Evolutionary conservation across 2,113 vertebrate species (phyloP).

Genomic region (Tragelaphus strepsiceros): DNA sequence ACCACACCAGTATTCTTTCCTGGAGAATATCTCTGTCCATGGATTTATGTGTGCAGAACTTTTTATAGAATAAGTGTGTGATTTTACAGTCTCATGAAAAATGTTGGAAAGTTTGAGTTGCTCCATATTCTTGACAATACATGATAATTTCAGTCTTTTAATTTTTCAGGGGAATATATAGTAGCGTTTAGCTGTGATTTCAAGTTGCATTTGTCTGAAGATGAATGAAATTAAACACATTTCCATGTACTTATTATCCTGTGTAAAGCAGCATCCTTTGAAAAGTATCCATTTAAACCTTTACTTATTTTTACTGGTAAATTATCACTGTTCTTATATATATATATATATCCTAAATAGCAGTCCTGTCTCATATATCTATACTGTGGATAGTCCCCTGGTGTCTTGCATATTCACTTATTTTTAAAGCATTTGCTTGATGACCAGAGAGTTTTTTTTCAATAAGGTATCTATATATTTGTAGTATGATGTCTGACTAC

Average conservation of each 20-base stretch:
- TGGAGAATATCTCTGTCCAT: neutral
- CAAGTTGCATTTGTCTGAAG: neutral
- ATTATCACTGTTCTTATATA: neutral
- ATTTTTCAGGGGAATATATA: neutral
- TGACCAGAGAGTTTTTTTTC: neutral
- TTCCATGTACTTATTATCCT: neutral
- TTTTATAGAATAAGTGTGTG: neutral
- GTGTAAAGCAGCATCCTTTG: neutral
- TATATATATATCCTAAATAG: neutral
- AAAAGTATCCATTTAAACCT: neutral
- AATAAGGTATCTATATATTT: neutral
- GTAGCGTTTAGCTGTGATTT: neutral
- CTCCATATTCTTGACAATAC: neutral
- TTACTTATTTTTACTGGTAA: neutral
- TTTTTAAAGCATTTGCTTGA: neutral
- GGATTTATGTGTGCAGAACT: neutral
- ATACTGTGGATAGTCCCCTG: neutral
- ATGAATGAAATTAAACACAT: neutral
- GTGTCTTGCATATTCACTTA: neutral
- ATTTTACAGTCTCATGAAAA: neutral
- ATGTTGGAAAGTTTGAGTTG: neutral
- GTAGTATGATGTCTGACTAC: neutral
- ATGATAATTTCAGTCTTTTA: neutral
- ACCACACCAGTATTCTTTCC: neutral
- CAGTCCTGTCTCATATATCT: neutral